Percentiles rank a stretch among this genome's conserved stretches.
phyloP scores from a whole-genome alignment of 2,888 invertebrate genomes.

The Anthoptus insignis region DNA sequence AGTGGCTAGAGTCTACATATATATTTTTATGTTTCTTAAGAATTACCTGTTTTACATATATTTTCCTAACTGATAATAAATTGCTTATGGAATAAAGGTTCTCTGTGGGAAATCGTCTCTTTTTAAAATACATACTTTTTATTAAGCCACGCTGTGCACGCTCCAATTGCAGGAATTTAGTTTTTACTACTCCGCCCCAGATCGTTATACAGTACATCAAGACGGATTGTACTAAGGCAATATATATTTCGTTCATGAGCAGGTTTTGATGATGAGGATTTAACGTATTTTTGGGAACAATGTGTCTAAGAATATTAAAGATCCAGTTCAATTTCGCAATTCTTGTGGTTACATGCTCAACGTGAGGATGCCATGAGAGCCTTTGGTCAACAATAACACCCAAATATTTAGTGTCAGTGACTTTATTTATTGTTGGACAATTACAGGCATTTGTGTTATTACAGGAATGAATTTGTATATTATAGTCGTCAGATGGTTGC shows the following conservation, averaged over 20 bases:
- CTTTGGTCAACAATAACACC: conserved; percentile 17
- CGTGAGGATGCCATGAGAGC: conserved; percentile 13
- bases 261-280: neutral
- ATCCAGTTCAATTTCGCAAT: conserved; percentile 14
- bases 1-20: no score
- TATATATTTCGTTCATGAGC: neutral
- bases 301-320: conserved; percentile 13
- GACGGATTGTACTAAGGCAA: neutral
- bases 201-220: neutral
- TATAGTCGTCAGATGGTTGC: conserved; percentile 3
- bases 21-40: no score
- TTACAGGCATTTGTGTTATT: neutral
- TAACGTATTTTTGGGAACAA: neutral
- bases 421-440: conserved; percentile 13
- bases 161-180: conserved; percentile 10
- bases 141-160: conserved; percentile 4
- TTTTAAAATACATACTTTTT: conserved; percentile 20
- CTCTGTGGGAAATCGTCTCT: neutral
- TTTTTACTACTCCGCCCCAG: conserved; percentile 14
- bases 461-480: conserved; percentile 16
- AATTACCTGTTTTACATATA: no score
- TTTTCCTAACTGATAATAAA: no score
- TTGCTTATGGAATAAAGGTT: neutral
- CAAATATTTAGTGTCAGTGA: conserved; percentile 11
- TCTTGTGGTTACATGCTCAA: neutral